A percentile compares a stretch with the other conserved stretches of the same genome.
These are phyloP conservation scores for Uropetala carovei DNA, from an alignment of 2,888 invertebrate species.

Conservation along the genomic window DNA sequence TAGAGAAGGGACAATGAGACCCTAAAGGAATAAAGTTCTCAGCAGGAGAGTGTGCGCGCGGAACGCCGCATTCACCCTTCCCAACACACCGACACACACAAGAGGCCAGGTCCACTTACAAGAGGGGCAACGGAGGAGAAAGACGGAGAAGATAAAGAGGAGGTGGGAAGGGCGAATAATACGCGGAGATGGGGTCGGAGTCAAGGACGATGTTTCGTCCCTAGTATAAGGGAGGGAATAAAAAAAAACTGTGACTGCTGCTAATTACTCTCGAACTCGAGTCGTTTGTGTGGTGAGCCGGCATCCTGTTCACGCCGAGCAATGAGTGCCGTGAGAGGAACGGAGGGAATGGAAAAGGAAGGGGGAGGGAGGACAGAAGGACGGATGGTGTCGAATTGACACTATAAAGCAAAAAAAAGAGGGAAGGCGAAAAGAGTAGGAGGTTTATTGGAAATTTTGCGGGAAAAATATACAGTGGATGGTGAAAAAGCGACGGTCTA, in stretches of 20 bases:
- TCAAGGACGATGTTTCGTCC: background rate
- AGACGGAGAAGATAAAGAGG: background rate
- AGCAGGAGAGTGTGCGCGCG: constrained; percentile 1
- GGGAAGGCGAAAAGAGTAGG: too few species aligned
- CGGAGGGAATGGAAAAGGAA: background rate
- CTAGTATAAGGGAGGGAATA: background rate
- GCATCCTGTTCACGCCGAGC: constrained; percentile 12
- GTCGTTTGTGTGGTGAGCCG: constrained; percentile 31
- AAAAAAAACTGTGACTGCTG: background rate
- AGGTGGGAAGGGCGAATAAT: background rate
- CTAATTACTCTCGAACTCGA: constrained; percentile 17
- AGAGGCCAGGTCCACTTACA: background rate
- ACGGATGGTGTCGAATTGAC: too few species aligned
- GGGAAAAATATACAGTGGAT: too few species aligned
- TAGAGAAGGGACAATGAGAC: background rate
- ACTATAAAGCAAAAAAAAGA: background rate
- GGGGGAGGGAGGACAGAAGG: background rate
- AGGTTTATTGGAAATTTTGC: too few species aligned
- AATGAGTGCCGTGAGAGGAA: background rate
- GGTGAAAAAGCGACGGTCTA: too few species aligned
- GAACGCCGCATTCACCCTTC: background rate
- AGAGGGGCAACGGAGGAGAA: background rate
- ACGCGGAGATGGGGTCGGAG: background rate
- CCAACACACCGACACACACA: background rate
- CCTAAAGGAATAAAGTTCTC: constrained; percentile 1